Base-by-base conservation (phyloP, 2,888 invertebrate genomes). In the Macropis europaea region DNA sequence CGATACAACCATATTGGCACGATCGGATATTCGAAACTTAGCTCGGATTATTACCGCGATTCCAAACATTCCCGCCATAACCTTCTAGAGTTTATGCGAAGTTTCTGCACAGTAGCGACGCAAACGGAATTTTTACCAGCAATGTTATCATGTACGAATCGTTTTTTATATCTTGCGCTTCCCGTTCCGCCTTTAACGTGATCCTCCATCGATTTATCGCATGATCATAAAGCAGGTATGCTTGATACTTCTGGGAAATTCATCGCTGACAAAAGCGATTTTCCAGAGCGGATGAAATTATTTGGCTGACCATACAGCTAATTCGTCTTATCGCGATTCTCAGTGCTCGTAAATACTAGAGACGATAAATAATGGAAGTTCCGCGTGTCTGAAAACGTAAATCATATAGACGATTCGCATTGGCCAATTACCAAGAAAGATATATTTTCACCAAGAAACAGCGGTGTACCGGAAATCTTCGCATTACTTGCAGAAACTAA, bases 111-210 rank as follows among this genome's bases (percentile, higher is more conserved):
- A 15, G 5, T 7, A 28, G 50, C 32, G 42, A 57, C 47, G 72
- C 60, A 52, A 22, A 7, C 30, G 22, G 62, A 72, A 72, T 70
- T 72, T 72, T 63, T 62, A 68, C n/a, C 48, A 59, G 32, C 26
- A n/a, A 26, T 26, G 62, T 72, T 72, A 70, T 57, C 57, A 63
- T 69, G 52, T 32, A 7, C 19, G 13, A 36, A 28, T 26, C 38
- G 50, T 54, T 50, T 34, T 38, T 28, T 50, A 50, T 43, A 36
- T 32, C 40, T 40, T 45, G 11, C 11, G 53, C 53, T n/a, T 32
- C 22, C n/a, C 36, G 38, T 52, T 40, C 45, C n/a, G 30, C 30
- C 45, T 52, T 45, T 22, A 17, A 7, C 13, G 38, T 45, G 43
- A 28, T 24, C 22, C 34, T 30, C 6, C 45, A 11, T 36, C 57